Percentiles rank a stretch among this genome's conserved stretches.
Evolutionary conservation across 2,113 vertebrate species (phyloP).

Genomic region (Myrmecophaga tridactyla): DNA sequence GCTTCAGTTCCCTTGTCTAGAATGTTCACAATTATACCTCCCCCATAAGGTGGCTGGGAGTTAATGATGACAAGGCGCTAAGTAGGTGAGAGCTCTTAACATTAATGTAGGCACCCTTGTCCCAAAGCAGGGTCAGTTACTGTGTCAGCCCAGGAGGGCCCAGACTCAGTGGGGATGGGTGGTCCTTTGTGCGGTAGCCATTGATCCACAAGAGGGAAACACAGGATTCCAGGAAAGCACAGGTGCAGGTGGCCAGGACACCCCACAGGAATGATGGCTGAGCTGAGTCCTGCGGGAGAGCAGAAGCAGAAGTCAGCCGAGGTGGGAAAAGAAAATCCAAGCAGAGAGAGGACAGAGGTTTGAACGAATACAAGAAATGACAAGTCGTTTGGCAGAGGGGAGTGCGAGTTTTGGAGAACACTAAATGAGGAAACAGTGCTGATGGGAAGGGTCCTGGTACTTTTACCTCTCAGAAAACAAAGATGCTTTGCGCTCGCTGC

Average conservation of each 20-base stretch:
- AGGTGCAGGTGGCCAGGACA: not conserved
- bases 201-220: not conserved
- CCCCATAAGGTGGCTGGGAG: rapidly evolving
- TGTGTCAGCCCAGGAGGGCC: too few species aligned
- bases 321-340: not conserved
- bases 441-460: rapidly evolving
- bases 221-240: rapidly evolving
- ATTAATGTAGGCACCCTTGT: not conserved
- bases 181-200: too few species aligned
- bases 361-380: not conserved
- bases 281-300: rapidly evolving
- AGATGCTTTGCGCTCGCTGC: not conserved
- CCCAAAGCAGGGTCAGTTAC: too few species aligned
- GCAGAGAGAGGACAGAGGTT: too few species aligned
- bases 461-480: not conserved
- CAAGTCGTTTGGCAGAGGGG: not conserved
- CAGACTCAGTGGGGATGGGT: too few species aligned
- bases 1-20: not conserved
- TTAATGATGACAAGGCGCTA: not conserved
- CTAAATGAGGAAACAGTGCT: not conserved
- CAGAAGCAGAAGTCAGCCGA: not conserved
- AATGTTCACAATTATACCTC: too few species aligned
- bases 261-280: not conserved
- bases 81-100: not conserved
- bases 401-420: not conserved